A percentile compares a stretch with the other conserved stretches of the same genome.
Evolutionary conservation across 2,888 invertebrate genomes (phyloP).

Genomic region (Drosophila atripex): DNA sequence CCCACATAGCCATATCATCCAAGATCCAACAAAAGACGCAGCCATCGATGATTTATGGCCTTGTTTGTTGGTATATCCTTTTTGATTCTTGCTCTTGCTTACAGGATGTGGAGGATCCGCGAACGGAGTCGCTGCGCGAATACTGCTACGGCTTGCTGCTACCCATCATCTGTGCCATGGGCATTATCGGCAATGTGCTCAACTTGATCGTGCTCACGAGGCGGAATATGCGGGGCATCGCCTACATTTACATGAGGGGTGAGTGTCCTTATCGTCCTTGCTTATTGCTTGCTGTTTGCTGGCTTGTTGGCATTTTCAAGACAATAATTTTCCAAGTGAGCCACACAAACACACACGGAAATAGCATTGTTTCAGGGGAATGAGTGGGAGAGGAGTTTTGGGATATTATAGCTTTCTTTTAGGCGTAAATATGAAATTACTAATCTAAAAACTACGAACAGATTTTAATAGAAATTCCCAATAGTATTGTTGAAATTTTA

Average conservation of each 20-base stretch:
- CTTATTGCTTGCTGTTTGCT: not conserved
- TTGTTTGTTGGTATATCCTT: slow-evolving; percentile 11
- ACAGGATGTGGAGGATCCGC: slow-evolving; percentile 85
- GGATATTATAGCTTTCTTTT: too few species aligned
- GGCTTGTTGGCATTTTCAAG: too few species aligned
- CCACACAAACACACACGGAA: too few species aligned
- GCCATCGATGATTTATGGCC: slow-evolving; percentile 66
- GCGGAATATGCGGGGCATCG: slow-evolving; percentile 90
- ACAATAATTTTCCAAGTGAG: too few species aligned
- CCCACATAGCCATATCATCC: slow-evolving; percentile 30
- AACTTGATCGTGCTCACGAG: slow-evolving; percentile 91
- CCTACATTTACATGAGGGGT: slow-evolving; percentile 92
- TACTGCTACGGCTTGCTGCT: slow-evolving; percentile 88
- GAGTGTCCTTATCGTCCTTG: slow-evolving; percentile 74
- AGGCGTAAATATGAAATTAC: too few species aligned
- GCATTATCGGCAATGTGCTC: slow-evolving; percentile 91
- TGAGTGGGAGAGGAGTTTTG: too few species aligned
- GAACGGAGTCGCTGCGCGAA: slow-evolving; percentile 86
- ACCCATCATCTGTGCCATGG: slow-evolving; percentile 89
- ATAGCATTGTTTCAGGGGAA: too few species aligned
- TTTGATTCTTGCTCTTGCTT: not conserved
- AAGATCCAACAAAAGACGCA: slow-evolving; percentile 12
- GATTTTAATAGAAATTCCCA: too few species aligned
- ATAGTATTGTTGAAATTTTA: too few species aligned
- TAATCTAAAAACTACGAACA: too few species aligned